phyloP scores from a whole-genome alignment of 2,797 vertebrate species.

The Muraenolepis orangiensis region DNA sequence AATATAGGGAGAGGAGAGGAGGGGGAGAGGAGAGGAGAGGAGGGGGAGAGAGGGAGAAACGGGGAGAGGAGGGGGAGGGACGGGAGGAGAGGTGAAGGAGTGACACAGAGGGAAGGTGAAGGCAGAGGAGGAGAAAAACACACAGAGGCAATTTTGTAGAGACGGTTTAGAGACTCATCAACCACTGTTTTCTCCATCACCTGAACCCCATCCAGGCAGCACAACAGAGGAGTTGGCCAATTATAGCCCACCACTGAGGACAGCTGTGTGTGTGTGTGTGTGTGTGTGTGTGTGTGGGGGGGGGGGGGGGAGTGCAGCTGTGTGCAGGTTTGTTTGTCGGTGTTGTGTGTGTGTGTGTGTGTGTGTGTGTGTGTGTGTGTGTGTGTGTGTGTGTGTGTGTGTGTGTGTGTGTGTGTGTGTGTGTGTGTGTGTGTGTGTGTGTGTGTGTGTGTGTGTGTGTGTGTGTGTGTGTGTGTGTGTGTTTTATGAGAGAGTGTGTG shows the following conservation, averaged over 20 bases:
- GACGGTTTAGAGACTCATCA: constrained; percentile 51
- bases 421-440: background rate
- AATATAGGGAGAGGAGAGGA: constrained; percentile 42
- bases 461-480: constrained; percentile 10
- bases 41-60: constrained; percentile 29
- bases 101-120: constrained; percentile 42
- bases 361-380: constrained; percentile 7
- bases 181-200: constrained; percentile 42
- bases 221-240: constrained; percentile 27
- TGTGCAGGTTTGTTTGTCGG: constrained; percentile 5
- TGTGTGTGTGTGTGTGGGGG: background rate
- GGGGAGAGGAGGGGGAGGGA: background rate
- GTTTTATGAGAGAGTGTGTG: background rate
- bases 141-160: constrained; percentile 34
- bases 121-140: constrained; percentile 27
- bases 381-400: constrained; percentile 4
- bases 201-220: constrained; percentile 45
- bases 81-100: background rate
- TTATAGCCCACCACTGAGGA: constrained; percentile 19
- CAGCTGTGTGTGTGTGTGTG: background rate
- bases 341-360: background rate
- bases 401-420: constrained; percentile 11
- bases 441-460: background rate
- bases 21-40: constrained; percentile 21
- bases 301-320: too few relatives aligned